phyloP scores from a whole-genome alignment of 2,888 invertebrate genomes.

The Oxytorus armatus region DNA sequence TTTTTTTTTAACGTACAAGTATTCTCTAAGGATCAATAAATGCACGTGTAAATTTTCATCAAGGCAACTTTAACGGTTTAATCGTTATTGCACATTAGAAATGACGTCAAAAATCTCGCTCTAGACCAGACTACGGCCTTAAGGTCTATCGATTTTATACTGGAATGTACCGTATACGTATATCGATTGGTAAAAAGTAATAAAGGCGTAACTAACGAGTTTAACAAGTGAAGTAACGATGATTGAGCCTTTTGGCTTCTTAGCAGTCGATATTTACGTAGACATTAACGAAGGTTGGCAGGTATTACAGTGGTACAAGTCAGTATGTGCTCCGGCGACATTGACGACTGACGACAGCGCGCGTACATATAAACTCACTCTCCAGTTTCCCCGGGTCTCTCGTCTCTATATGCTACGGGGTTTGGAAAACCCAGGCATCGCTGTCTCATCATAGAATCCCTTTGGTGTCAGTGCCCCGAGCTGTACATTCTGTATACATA shows the following conservation, averaged over 20 bases:
- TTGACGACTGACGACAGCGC: conserved; percentile 17
- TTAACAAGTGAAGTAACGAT: not conserved
- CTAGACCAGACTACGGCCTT: no score
- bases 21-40: no score
- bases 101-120: no score
- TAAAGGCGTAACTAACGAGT: not conserved
- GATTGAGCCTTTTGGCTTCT: not conserved
- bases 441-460: conserved; percentile 57
- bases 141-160: not conserved
- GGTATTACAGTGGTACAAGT: conserved; percentile 52
- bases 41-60: no score
- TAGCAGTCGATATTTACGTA: not conserved
- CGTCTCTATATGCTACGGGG: not conserved
- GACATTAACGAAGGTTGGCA: not conserved
- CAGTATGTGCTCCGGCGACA: conserved; percentile 38
- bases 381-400: not conserved
- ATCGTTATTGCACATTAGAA: no score
- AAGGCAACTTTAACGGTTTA: no score
- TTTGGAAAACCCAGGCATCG: conserved; percentile 42
- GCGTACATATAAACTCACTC: conserved; percentile 5
- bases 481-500: not conserved
- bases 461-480: conserved; percentile 46
- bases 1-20: no score
- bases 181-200: not conserved
- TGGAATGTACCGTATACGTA: not conserved